Base-by-base conservation (phyloP, 2,113 vertebrate species). In the Dicerorhinus sumatrensis region DNA sequence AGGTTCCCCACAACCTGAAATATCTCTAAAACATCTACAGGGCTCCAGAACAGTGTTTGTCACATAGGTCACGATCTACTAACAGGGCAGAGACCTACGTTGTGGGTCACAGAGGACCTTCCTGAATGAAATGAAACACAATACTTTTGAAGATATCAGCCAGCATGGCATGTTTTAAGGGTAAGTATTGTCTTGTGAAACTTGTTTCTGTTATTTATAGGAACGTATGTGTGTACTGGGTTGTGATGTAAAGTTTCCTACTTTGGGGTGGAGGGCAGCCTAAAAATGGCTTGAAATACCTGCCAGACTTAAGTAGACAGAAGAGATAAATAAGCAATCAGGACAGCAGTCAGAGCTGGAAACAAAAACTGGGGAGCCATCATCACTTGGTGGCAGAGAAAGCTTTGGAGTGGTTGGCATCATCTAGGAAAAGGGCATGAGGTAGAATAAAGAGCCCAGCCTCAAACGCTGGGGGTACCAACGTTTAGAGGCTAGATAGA, bases 231-330 rank as follows among this genome's bases (percentile, higher is more conserved):
- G 23, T 56, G 12, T 39, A 54, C 25, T 54, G 8, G 31, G 46
- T 36, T 93, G 54, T 91, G 48, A 80, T 46, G 10, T 12, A 73
- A 89, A 82, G 62, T 73, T 80, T 91, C 90, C 89, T 80, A 91
- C 33, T 92, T 92, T 84, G 77, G 7, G 6, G 39, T 3, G 5
- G 3, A 33, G 25, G 6, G 6, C 65, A 63, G 27, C 85, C 70
- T 96, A 81, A 94, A 86, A 84, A 33, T 70, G 63, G 91, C 27
- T 29, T 89, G 33, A 94, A 73, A 95, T 79, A 39, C 31, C 93
- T 81, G 31, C 51, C 46, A 92, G 69, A 85, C 65, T 27, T 60
- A 95, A 81, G 20, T 7, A 94, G 42, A 86, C 27, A n/a, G 48
- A 93, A 86, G 83, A 91, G 27, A 67, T 80, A 76, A 96, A 33